Evolutionary conservation across 2,888 invertebrate genomes (phyloP).

Genomic region (Atethmia centrago): DNA sequence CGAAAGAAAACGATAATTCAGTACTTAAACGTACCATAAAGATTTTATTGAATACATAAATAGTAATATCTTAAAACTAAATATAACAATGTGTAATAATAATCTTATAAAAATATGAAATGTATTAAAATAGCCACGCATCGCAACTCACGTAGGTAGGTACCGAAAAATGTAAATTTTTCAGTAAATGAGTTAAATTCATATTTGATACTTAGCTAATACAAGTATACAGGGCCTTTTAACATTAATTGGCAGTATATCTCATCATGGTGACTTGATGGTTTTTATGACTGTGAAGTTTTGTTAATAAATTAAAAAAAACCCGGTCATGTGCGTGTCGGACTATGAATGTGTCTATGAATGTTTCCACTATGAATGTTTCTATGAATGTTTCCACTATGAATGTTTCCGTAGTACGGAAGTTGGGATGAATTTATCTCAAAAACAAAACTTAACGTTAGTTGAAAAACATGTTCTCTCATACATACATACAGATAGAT

Average conservation of each 20-base stretch:
- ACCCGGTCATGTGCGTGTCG: no score
- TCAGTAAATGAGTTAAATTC: background rate
- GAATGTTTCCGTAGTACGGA: no score
- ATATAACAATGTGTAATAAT: slow-evolving; percentile 4
- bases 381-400: no score
- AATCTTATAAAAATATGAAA: slow-evolving; percentile 7
- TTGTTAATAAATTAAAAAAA: background rate
- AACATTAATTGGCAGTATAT: background rate
- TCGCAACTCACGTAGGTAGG: background rate
- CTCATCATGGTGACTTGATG: background rate
- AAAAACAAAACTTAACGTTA: no score
- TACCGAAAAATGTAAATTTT: background rate
- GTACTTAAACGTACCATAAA: slow-evolving; percentile 17
- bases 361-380: no score
- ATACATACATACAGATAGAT: no score
- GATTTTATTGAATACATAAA: slow-evolving; percentile 25
- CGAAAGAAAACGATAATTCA: slow-evolving; percentile 9
- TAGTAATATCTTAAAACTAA: background rate
- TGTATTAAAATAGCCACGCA: background rate
- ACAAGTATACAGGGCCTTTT: background rate
- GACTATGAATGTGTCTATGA: no score
- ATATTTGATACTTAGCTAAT: background rate
- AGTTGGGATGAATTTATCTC: no score
- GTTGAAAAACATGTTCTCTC: no score
- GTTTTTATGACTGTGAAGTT: background rate